These are phyloP conservation scores for Pandemis cinnamomeana DNA, from an alignment of 2,888 invertebrate species.

Conservation along the genomic window DNA sequence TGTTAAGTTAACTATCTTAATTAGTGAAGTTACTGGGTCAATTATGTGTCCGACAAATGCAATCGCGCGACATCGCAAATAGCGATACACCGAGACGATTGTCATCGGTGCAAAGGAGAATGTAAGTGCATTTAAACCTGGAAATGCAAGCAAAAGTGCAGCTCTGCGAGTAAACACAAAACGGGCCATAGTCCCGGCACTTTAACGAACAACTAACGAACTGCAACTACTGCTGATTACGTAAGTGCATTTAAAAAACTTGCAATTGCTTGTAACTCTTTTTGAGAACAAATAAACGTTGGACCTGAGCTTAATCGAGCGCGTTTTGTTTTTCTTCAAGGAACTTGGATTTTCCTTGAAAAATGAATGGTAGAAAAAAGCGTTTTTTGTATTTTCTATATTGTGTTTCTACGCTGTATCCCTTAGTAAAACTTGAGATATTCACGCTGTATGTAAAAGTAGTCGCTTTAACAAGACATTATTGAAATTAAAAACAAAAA, in stretches of 20 bases:
- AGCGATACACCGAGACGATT: too few species aligned
- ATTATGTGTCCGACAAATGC: too few species aligned
- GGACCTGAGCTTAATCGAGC: background rate
- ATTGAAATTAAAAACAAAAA: too few species aligned
- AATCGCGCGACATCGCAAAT: too few species aligned
- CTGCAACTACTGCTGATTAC: conserved; percentile 35
- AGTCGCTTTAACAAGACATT: too few species aligned
- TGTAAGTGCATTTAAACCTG: background rate
- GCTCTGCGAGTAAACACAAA: conserved; percentile 13
- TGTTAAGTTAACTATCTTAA: too few species aligned
- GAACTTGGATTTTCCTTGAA: background rate
- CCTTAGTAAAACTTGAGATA: too few species aligned
- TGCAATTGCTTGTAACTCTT: conserved; percentile 30
- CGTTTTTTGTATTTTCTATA: too few species aligned
- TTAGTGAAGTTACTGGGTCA: too few species aligned
- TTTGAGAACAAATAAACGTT: conserved; percentile 8
- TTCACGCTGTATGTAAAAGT: too few species aligned
- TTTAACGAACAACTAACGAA: conserved; percentile 24
- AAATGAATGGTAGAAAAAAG: background rate
- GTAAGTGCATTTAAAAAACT: conserved; percentile 39
- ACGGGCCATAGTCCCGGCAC: conserved; percentile 17
- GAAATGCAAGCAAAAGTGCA: conserved; percentile 6
- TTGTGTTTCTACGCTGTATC: too few species aligned
- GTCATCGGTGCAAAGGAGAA: background rate
- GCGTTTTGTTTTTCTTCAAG: background rate